These are phyloP conservation scores for Galeopsomyia nigrocyanea DNA, from an alignment of 2,888 invertebrate genomes.

Conservation along the genomic window DNA sequence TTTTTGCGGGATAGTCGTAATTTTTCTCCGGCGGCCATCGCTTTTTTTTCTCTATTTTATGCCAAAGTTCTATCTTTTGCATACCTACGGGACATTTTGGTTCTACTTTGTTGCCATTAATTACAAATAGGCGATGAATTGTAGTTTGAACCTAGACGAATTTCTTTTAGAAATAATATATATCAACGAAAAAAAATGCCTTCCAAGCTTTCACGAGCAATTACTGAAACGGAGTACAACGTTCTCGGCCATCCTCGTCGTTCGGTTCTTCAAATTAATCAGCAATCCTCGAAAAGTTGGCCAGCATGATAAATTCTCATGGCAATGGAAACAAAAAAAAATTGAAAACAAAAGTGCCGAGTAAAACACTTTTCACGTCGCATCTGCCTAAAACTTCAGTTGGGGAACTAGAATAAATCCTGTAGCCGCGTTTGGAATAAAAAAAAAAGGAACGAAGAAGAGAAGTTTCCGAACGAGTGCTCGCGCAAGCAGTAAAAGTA, in stretches of 20 bases:
- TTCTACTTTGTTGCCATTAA: no score
- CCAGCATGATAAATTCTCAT: neutral
- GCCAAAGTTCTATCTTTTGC: neutral
- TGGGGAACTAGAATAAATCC: no score
- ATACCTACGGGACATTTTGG: neutral
- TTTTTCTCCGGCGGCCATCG: no score
- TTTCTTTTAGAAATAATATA: no score
- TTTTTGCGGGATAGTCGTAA: no score
- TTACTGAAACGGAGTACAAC: no score
- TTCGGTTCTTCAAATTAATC: neutral
- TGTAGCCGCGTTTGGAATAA: no score
- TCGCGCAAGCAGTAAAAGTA: slow-evolving; percentile 10
- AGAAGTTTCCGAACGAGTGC: neutral
- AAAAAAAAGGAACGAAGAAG: neutral
- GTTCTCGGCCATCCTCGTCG: neutral
- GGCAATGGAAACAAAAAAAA: neutral
- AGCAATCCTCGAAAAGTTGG: neutral
- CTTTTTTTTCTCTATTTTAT: neutral
- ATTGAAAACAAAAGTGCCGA: neutral
- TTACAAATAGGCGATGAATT: no score
- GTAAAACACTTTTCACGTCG: neutral
- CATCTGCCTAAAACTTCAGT: neutral
- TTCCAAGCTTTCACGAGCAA: no score
- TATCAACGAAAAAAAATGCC: no score
- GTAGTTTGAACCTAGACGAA: no score